Conservation (phyloP, 92 coral and sea anemone genomes). For the Blastomussa wellsi region DNA sequence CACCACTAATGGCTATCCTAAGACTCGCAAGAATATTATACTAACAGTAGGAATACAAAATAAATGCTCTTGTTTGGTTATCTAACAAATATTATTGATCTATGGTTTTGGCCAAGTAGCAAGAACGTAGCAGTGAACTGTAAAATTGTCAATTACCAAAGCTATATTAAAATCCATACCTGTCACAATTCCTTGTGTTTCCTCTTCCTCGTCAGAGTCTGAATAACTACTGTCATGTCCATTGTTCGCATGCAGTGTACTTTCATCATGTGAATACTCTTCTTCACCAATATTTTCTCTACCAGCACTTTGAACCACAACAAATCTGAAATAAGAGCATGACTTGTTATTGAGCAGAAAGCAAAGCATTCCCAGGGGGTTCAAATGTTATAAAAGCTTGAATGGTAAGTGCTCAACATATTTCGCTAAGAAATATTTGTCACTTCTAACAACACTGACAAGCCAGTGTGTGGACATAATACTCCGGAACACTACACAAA, state of each 20-base stretch:
- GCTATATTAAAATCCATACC: constrained; percentile 30
- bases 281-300: constrained; percentile 28
- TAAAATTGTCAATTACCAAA: not conserved
- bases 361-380: too few species aligned
- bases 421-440: not conserved
- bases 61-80: too few species aligned
- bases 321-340: constrained; percentile 17
- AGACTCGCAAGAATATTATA: too few species aligned
- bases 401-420: not conserved
- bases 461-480: too few species aligned
- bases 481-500: too few species aligned
- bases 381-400: not conserved
- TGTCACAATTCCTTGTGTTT: constrained; percentile 70
- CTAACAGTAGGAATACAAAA: too few species aligned
- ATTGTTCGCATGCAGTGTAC: not conserved
- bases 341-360: not conserved
- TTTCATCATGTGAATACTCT: not conserved
- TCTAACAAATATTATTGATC: too few species aligned
- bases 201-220: constrained; percentile 82
- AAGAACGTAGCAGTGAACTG: not conserved
- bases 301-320: constrained; percentile 33
- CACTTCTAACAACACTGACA: too few species aligned
- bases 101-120: too few species aligned
- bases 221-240: constrained; percentile 26
- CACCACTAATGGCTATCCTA: too few species aligned